Percentiles rank a stretch among this genome's conserved stretches.
Conservation (phyloP, 2,113 vertebrate genomes). For the Myiopsitta monachus region DNA sequence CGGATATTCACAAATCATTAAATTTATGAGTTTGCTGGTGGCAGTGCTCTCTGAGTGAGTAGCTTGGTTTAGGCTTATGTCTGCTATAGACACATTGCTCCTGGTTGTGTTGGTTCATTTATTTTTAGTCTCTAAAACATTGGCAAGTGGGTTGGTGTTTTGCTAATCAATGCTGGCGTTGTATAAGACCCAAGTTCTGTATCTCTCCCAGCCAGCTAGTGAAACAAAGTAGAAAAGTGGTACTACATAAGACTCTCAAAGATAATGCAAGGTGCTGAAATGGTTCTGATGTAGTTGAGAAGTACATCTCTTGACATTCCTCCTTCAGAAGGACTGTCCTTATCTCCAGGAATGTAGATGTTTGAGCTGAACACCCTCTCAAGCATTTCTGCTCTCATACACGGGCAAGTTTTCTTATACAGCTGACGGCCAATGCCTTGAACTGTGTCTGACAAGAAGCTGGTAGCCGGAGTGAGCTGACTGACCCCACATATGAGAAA, state of each 20-base stretch:
- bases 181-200: background rate
- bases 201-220: background rate
- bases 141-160: background rate
- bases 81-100: background rate
- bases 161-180: background rate
- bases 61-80: background rate
- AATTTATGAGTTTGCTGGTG: background rate
- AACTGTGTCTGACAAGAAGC: background rate
- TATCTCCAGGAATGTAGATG: background rate
- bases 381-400: background rate
- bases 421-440: background rate
- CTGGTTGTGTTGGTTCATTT: background rate
- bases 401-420: background rate
- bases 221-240: background rate
- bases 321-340: background rate
- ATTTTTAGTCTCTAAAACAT: slow-evolving; percentile 7
- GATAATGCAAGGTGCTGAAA: background rate
- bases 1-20: background rate
- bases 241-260: background rate
- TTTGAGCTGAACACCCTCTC: background rate
- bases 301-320: slow-evolving; percentile 6
- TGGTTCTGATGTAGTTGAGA: background rate
- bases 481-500: background rate
- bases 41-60: background rate
- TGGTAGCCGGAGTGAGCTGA: background rate